Percentiles rank a stretch among this genome's conserved stretches.
These are phyloP conservation scores for Ridgeia piscesae DNA, from an alignment of 1,140 invertebrate species.

Conservation along the genomic window DNA sequence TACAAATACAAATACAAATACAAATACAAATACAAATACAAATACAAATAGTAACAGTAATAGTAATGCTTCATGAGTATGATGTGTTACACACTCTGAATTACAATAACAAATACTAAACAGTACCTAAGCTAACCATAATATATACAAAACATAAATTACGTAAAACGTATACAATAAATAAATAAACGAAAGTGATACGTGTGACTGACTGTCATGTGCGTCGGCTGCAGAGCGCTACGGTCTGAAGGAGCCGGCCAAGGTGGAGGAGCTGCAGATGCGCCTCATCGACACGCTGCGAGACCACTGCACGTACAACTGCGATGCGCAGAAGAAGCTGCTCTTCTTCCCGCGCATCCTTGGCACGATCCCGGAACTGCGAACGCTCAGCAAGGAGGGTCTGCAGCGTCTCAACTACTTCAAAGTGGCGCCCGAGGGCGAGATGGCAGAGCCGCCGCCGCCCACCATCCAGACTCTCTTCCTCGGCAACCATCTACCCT, in stretches of 20 bases:
- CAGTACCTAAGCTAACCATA: too few species aligned
- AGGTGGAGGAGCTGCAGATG: constrained; percentile 92
- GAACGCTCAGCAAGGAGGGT: constrained; percentile 88
- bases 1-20: too few species aligned
- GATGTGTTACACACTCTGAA: too few species aligned
- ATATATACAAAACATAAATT: too few species aligned
- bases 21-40: too few species aligned
- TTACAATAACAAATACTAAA: too few species aligned
- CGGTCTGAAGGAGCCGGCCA: constrained; percentile 84
- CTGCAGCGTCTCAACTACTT: constrained; percentile 91
- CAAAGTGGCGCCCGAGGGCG: constrained; percentile 76
- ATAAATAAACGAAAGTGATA: too few species aligned
- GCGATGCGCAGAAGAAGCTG: constrained; percentile 80
- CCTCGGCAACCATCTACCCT: constrained; percentile 82
- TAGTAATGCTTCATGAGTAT: background rate
- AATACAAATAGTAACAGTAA: too few species aligned
- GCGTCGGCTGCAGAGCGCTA: constrained; percentile 76
- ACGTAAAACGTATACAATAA: too few species aligned
- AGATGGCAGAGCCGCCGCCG: constrained; percentile 76
- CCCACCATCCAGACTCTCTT: constrained; percentile 93
- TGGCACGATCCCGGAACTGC: constrained; percentile 85
- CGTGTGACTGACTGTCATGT: background rate
- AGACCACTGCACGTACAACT: constrained; percentile 92
- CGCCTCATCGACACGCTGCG: constrained; percentile 90
- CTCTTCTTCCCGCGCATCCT: constrained; percentile 90